These are phyloP conservation scores for Pelobates cultripes DNA, from an alignment of 2,797 vertebrate species.

Conservation along the genomic window DNA sequence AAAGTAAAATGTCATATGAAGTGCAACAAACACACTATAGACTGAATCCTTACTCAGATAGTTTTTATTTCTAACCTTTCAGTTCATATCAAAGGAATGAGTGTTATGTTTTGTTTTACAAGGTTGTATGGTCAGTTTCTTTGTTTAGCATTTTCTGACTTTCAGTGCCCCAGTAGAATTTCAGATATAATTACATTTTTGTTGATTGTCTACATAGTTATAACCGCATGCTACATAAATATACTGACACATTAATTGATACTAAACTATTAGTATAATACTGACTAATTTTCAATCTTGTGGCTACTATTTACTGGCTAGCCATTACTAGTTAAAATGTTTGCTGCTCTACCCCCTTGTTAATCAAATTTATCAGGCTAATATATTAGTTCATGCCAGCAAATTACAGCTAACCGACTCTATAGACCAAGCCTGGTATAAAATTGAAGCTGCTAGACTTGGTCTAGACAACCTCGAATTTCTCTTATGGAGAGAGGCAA, in stretches of 20 bases:
- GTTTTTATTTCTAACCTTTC: conserved; percentile 8
- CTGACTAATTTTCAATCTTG: no score
- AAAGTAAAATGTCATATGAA: conserved; percentile 15
- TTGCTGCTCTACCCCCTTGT: no score
- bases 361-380: no score
- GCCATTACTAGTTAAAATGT: no score
- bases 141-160: background rate
- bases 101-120: background rate
- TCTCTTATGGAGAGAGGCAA: no score
- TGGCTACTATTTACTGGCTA: no score
- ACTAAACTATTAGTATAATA: no score
- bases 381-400: no score
- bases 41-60: conserved; percentile 7
- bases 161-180: background rate
- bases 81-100: background rate
- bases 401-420: no score
- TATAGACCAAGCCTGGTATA: no score
- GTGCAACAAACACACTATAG: background rate
- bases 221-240: background rate
- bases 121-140: background rate
- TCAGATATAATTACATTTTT: background rate
- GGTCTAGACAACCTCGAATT: no score
- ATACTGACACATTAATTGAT: background rate
- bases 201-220: background rate
- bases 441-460: no score